phyloP scores from a whole-genome alignment of 1,140 invertebrate species.

The Drosophila ironensis region DNA sequence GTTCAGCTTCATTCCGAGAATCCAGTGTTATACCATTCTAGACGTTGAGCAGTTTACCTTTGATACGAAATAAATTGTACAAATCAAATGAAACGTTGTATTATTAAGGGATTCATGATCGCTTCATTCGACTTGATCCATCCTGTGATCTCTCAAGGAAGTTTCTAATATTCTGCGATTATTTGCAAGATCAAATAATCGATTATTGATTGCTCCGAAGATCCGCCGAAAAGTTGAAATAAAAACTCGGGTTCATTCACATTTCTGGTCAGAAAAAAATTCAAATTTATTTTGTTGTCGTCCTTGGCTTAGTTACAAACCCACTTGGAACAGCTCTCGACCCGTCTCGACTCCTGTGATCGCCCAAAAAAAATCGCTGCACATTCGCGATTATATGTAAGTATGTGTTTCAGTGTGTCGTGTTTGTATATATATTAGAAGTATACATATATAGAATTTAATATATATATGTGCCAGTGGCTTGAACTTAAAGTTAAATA shows the following conservation, averaged over 20 bases:
- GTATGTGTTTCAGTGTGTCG: background rate
- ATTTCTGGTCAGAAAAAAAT: constrained; percentile 52
- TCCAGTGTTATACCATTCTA: background rate
- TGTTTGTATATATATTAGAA: constrained; percentile 7
- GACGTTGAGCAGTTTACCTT: background rate
- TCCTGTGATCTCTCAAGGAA: too few relatives aligned
- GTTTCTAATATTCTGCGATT: too few relatives aligned
- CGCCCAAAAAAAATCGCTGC: too few relatives aligned
- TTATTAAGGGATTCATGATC: background rate
- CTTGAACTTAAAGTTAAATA: constrained; percentile 22
- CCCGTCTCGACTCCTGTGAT: background rate
- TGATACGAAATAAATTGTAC: constrained; percentile 25
- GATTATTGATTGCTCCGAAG: background rate
- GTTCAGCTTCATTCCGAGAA: constrained; percentile 46
- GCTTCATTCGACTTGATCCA: too few relatives aligned
- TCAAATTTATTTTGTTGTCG: constrained; percentile 40
- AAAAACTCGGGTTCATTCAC: background rate
- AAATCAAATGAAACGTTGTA: background rate
- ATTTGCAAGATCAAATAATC: too few relatives aligned
- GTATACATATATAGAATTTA: constrained; percentile 17
- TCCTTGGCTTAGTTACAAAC: constrained; percentile 26
- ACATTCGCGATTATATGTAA: constrained; percentile 22
- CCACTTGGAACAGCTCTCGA: background rate
- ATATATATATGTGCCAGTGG: constrained; percentile 26
- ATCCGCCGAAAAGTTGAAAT: background rate